Base-by-base conservation (phyloP, 2,888 invertebrate species). In the Alloplasta piceator region DNA sequence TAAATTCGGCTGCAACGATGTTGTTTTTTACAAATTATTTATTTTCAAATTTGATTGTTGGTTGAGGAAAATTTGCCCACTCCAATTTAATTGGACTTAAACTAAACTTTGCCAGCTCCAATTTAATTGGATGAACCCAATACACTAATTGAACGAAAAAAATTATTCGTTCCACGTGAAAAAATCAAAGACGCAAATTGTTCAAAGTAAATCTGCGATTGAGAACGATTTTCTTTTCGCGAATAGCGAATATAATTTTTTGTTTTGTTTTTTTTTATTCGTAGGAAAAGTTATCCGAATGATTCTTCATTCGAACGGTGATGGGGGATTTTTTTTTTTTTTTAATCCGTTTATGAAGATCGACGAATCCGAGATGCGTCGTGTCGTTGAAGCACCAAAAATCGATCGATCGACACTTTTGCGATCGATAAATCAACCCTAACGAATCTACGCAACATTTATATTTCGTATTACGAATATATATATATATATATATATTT, bases 361-460 rank as follows among this genome's bases (percentile, higher is more conserved):
- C 26, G 26, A 26, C 26, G 26, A 26, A 26, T 82, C 74, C 81
- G 78, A 82, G 78, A 82, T 78, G 79, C 82, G 77, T 68, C 10
- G n/a, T 66, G 75, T 75, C 64, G 72, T 64, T 61, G 64, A 58
- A 70, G 16, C 16, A 55, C 39, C 39, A 48, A 38, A 48, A 41
- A 3, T 26, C 26, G 26, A 26, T 26, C 26, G 26, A 26, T 9
- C 10, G 43, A 52, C 41, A 60, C 36, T 43, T 26, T 26, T 26
- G 64, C 77, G 73, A 77, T 73, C 68, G 80, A 68, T 36, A 77
- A 80, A 75, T 68, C 39, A 66, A 72, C 64, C 41, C 72, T 78
- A 82, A 76, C 67, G 60, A 70, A 55, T 26, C 82, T 82, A 83
- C 74, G 67, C 80, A 82, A 83, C 83, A 83, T 82, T 82, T 72